phyloP scores from a whole-genome alignment of 2,113 vertebrate species.

The Pandion haliaetus region DNA sequence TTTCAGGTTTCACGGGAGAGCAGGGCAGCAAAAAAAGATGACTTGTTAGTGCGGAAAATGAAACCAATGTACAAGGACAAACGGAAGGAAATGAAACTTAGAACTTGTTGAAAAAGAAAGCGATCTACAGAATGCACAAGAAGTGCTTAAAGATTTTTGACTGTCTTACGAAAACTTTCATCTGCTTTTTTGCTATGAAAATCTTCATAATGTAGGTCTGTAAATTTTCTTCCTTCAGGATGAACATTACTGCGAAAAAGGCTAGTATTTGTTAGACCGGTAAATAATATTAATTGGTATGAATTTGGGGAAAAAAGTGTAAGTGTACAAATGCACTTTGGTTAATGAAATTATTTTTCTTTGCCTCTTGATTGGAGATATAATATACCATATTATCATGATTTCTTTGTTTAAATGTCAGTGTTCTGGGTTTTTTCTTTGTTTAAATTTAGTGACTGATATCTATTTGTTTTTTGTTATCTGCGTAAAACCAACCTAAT shows the following conservation, averaged over 20 bases:
- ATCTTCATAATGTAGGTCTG: not conserved
- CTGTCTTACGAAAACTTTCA: not conserved
- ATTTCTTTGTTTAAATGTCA: not conserved
- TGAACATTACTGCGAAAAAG: not conserved
- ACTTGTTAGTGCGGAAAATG: not conserved
- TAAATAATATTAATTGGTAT: accelerated
- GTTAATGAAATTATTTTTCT: not conserved
- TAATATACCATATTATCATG: accelerated
- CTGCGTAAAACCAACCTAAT: not conserved
- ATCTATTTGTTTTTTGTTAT: not conserved
- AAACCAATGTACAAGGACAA: not conserved
- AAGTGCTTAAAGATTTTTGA: accelerated
- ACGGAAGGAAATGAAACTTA: not conserved
- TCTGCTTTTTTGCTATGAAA: not conserved
- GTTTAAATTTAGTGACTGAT: not conserved
- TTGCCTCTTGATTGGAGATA: not conserved
- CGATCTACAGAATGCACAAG: not conserved
- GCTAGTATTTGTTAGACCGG: not conserved
- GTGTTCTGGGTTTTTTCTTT: not conserved
- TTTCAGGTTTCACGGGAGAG: not conserved
- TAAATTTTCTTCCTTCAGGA: too few species aligned
- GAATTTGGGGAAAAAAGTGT: accelerated
- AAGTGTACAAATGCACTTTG: not conserved
- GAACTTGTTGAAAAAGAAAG: not conserved
- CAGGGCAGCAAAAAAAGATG: not conserved